These are phyloP conservation scores for Zygaena filipendulae DNA, from an alignment of 2,888 invertebrate species.

Conservation along the genomic window DNA sequence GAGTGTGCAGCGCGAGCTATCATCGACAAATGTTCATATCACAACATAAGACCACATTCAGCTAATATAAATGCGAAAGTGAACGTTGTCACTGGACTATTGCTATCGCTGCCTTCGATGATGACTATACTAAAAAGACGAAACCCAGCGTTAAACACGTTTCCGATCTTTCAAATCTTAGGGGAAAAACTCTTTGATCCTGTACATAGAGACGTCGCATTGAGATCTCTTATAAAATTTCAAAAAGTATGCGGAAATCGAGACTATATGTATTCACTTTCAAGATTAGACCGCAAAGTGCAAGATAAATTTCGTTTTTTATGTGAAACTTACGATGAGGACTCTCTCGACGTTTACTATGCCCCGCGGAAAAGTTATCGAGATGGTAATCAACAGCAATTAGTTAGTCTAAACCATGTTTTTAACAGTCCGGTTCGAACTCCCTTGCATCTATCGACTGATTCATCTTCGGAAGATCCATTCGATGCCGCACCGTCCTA, in stretches of 20 bases:
- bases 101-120: constrained; percentile 73
- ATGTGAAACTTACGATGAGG: constrained; percentile 55
- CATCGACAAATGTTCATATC: constrained; percentile 73
- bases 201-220: constrained; percentile 73
- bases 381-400: constrained; percentile 32
- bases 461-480: constrained; percentile 71
- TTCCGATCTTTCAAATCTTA: constrained; percentile 61
- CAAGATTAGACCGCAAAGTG: constrained; percentile 45
- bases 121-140: constrained; percentile 65
- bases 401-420: constrained; percentile 45
- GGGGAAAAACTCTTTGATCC: constrained; percentile 64
- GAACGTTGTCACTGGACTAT: constrained; percentile 72
- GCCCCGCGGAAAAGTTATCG: constrained; percentile 41
- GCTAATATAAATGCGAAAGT: constrained; percentile 60
- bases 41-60: constrained; percentile 60
- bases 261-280: constrained; percentile 71
- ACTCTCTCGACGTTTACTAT: constrained; percentile 56
- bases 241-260: constrained; percentile 73
- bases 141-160: constrained; percentile 54
- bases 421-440: constrained; percentile 33
- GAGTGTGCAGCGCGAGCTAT: constrained; percentile 75
- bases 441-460: constrained; percentile 43
- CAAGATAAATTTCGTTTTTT: constrained; percentile 60
- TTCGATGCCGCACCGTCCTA: constrained; percentile 49
- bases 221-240: constrained; percentile 77